Evolutionary conservation across 2,888 invertebrate species (phyloP), one percentile per base, ranked within the genome.

Genomic region (Melanostoma mellinum): DNA sequence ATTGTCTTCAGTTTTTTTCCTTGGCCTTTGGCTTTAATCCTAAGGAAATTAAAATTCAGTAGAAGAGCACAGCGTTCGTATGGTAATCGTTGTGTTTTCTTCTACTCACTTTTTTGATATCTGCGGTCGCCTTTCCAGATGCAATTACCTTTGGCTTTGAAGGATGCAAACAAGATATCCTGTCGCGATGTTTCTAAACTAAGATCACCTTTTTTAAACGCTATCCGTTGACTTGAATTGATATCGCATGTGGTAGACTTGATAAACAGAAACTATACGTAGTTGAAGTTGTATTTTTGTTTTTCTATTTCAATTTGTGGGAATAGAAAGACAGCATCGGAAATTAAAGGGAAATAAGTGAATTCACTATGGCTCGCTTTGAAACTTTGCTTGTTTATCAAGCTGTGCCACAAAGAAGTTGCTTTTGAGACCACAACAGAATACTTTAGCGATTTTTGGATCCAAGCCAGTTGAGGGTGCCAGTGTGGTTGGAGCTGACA

Each of bases 41-140:
- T 20, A 8, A 72, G 76, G 71, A 81, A 76, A 76, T 72, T 72
- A 81, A 81, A 76, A 81, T 81, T 81, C 76, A 72, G 81, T 60
- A 42, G 76, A 48, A 76, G 76, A 58, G 46, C 46, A 42, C 38
- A 52, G 44, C 69, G 65, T 58, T 52, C n/a, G 38, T 33, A 1
- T 4, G 32, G 9, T 38, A 63, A 42, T 20, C 44, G 6, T 74
- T 48, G 71, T 48, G 60, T 53, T 46, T 48, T 33, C 6, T 44
- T 56, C 65, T 76, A 72, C 67, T 48, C 60, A 42, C 60, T 52
- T 30, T 42, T 55, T 8, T 46, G 69, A 20, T 36, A 42, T 60
- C 42, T 10, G 53, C 36, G 10, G 77, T 6, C 42, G 36, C 38
- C 9, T 42, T 30, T 20, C 20, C 20, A 20, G 20, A 20, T 20